Conservation (phyloP, 2,888 invertebrate genomes). For the Bombylius major region DNA sequence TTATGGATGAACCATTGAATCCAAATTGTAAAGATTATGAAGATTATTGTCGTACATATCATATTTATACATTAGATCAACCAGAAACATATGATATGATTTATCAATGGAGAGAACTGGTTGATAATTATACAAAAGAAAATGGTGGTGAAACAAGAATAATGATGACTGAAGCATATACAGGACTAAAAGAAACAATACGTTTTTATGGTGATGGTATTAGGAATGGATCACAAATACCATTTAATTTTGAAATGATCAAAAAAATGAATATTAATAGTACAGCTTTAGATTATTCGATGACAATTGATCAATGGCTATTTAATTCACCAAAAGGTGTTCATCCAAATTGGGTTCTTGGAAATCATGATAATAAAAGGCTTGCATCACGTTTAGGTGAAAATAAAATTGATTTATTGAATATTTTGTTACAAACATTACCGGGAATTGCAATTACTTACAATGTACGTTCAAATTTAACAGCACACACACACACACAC, state of each 20-base stretch:
- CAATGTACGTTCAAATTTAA: constrained; percentile 40
- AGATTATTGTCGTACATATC: constrained; percentile 40
- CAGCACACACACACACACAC: too few species aligned
- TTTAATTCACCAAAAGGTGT: constrained; percentile 40
- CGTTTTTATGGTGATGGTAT: constrained; percentile 40
- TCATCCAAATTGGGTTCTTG: constrained; percentile 42
- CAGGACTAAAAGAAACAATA: constrained; percentile 39
- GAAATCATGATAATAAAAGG: constrained; percentile 65
- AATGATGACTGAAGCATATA: constrained; percentile 45
- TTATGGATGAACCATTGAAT: constrained; percentile 41
- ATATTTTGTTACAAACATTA: constrained; percentile 66
- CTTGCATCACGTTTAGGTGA: constrained; percentile 55
- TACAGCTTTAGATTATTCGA: constrained; percentile 39
- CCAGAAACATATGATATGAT: constrained; percentile 39
- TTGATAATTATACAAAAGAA: constrained; percentile 46
- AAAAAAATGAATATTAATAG: constrained; percentile 37
- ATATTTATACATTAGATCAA: constrained; percentile 42
- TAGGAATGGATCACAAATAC: constrained; percentile 41
- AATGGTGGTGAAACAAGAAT: constrained; percentile 31
- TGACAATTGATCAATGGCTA: constrained; percentile 41
- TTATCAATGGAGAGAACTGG: constrained; percentile 36
- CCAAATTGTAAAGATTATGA: constrained; percentile 34
- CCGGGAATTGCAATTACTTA: constrained; percentile 79
- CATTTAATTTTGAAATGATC: constrained; percentile 48
- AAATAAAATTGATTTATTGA: constrained; percentile 60